phyloP scores from a whole-genome alignment of 2,113 vertebrate genomes.

The Pandion haliaetus region DNA sequence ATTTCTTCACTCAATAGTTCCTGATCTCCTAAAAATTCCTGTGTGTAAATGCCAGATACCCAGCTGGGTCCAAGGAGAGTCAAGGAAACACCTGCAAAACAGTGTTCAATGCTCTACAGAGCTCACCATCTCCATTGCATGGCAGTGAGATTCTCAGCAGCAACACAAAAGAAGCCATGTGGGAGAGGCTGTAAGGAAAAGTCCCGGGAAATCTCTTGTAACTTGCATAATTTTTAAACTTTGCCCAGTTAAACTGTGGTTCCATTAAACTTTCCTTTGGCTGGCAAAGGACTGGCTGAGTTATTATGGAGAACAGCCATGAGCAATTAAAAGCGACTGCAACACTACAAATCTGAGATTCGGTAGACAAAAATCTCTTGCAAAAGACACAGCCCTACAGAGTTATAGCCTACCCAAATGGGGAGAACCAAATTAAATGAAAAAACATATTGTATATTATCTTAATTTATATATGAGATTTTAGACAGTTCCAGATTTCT shows the following conservation, averaged over 20 bases:
- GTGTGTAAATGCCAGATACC: not conserved
- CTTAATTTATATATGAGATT: slow-evolving; percentile 54
- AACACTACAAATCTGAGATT: not conserved
- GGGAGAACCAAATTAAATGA: slow-evolving; percentile 44
- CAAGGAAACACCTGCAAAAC: not conserved
- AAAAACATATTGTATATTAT: slow-evolving; percentile 65
- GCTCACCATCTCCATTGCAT: not conserved
- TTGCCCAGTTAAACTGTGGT: slow-evolving; percentile 2
- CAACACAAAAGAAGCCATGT: fast-evolving
- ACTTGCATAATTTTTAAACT: not conserved
- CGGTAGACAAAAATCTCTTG: slow-evolving; percentile 1
- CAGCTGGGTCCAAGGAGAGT: not conserved
- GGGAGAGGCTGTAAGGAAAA: not conserved
- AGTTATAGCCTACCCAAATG: slow-evolving; percentile 32
- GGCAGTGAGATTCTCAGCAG: not conserved
- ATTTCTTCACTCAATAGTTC: not conserved
- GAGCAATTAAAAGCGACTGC: slow-evolving; percentile 37
- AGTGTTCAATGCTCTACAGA: not conserved
- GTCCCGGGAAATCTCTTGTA: not conserved
- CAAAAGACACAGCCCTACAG: not conserved
- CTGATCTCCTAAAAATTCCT: not conserved
- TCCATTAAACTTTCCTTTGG: slow-evolving; percentile 26
- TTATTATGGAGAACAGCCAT: not conserved
- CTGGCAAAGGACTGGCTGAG: not conserved
- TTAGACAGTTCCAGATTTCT: slow-evolving; percentile 64